Percentiles rank a stretch among this genome's conserved stretches.
Conservation (phyloP, 2,113 vertebrate genomes). For the Laticauda colubrina region DNA sequence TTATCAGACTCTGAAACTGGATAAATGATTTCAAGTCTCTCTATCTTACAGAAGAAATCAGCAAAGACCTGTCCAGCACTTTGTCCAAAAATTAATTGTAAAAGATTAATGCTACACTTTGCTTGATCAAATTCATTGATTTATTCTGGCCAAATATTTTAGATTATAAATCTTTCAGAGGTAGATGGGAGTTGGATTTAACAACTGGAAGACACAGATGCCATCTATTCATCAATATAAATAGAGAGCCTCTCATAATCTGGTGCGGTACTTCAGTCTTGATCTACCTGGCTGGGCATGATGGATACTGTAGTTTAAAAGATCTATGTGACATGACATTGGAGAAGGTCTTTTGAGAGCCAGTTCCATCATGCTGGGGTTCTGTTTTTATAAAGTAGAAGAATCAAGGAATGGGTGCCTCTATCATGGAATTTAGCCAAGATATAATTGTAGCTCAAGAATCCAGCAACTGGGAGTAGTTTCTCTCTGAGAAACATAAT, state of each 20-base stretch:
- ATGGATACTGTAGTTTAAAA: not conserved
- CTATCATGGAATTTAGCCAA: not conserved
- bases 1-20: not conserved
- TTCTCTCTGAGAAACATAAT: not conserved
- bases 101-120: not conserved
- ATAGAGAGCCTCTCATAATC: not conserved
- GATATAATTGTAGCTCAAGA: not conserved
- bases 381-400: not conserved
- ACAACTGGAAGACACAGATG: not conserved
- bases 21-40: not conserved
- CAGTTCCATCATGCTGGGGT: not conserved
- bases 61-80: not conserved
- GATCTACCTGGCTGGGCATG: not conserved
- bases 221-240: not conserved
- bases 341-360: not conserved
- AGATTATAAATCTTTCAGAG: not conserved
- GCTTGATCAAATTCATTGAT: not conserved
- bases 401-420: not conserved
- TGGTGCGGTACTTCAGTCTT: not conserved
- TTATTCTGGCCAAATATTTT: not conserved
- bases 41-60: not conserved
- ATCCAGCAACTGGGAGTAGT: not conserved
- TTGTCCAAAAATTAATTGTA: not conserved
- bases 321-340: not conserved
- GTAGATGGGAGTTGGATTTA: not conserved